phyloP scores from a whole-genome alignment of 2,888 invertebrate genomes.

The Coremacera marginata region DNA sequence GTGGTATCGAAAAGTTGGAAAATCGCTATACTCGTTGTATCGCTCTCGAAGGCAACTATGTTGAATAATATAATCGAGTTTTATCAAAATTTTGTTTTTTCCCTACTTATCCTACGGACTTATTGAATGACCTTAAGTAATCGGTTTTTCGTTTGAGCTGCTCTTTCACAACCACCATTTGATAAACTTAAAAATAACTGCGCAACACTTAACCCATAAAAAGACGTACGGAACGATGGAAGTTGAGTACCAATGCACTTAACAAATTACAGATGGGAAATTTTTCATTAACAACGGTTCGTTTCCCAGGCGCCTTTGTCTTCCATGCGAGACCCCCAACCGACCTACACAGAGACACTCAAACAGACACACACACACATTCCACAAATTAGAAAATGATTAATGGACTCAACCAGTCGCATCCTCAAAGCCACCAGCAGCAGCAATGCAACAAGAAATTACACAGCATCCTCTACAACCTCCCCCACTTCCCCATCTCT shows the following conservation, averaged over 20 bases:
- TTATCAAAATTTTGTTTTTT: too few relatives aligned
- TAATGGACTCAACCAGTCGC: slow-evolving; percentile 68
- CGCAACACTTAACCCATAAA: slow-evolving; percentile 52
- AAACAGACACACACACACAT: slow-evolving; percentile 52
- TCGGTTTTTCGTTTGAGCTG: background rate
- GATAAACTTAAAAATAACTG: background rate
- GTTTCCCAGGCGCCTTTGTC: slow-evolving; percentile 26
- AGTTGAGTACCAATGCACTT: slow-evolving; percentile 63
- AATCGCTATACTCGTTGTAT: too few relatives aligned
- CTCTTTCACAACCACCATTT: background rate
- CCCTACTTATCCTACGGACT: too few relatives aligned
- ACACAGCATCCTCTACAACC: background rate
- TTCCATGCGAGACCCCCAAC: background rate
- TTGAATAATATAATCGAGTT: too few relatives aligned
- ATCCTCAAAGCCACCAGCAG: slow-evolving; percentile 42
- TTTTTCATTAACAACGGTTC: slow-evolving; percentile 63
- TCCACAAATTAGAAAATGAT: slow-evolving; percentile 70
- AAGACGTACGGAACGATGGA: slow-evolving; percentile 50
- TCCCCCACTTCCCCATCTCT: background rate
- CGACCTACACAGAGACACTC: background rate
- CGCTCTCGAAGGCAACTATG: too few relatives aligned
- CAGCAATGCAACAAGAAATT: background rate
- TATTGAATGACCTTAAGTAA: too few relatives aligned
- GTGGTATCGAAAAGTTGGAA: too few relatives aligned
- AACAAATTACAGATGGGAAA: slow-evolving; percentile 70